Evolutionary conservation across 2,797 vertebrate genomes (phyloP), one percentile per base, ranked within the genome.

Genomic region (Spinibarbus caldwelli): DNA sequence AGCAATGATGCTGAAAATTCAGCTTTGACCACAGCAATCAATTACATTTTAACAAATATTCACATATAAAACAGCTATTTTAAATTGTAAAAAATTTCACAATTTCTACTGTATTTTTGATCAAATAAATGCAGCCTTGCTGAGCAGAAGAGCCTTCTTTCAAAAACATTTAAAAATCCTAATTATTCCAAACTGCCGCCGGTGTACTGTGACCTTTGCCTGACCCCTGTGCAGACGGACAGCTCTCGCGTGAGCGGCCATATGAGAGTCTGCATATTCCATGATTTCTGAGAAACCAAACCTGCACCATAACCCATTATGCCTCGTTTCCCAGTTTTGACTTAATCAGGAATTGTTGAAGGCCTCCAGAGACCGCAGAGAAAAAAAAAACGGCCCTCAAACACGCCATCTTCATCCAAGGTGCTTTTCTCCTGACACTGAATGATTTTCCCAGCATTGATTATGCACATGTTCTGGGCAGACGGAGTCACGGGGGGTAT

Each of bases 211-310:
- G 84, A 88, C 81, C 85, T 67, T 57, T 1, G 21, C 59, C 52
- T 64, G 26, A 83, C 52, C 86, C 78, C 57, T 29, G 54, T 23
- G 67, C 54, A 34, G 14, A 36, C 17, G 38, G 31, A 38, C 66
- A 19, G 21, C 36, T 85, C 84, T 86, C 84, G 84, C 78, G 84
- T 75, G 86, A 89, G 77, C 31, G 34, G 67, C 5, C 66, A 17
- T 89, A 89, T 90, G 92, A 91, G 86, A 91, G 14, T 83, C 92
- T 90, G 90, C 92, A 92, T 90, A 90, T 88, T 93, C 89, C 90
- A 91, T 91, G 92, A 93, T 93, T 96, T 94, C 94, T 93, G 93
- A 93, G 93, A 95, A 95, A 94, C 88, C 85, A 90, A 93, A 93
- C 91, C 92, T 91, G 91, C 91, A 93, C 93, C 88, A 90, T 87